A percentile compares a stretch with the other conserved stretches of the same genome.
Evolutionary conservation across 2,888 invertebrate genomes (phyloP).

Genomic region (Archips xylosteana): DNA sequence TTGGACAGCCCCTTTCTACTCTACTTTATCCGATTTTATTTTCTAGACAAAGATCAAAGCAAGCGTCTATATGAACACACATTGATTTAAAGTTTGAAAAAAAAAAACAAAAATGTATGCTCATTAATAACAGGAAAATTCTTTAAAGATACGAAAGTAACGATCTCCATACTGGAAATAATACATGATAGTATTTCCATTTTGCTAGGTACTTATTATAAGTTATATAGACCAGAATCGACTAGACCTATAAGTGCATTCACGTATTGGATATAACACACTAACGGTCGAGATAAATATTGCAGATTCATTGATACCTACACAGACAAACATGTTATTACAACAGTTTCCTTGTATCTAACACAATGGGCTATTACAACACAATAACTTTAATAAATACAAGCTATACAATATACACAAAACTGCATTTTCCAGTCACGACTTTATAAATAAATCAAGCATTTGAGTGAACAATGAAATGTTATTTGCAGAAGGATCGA

Average conservation of each 20-base stretch:
- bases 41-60: too few relatives aligned
- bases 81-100: too few relatives aligned
- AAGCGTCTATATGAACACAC: too few relatives aligned
- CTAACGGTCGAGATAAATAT: constrained; percentile 30
- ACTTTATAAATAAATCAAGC: constrained; percentile 13
- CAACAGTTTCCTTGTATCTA: constrained; percentile 29
- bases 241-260: constrained; percentile 22
- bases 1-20: too few relatives aligned
- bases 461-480: constrained; percentile 19
- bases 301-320: constrained; percentile 38
- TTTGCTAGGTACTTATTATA: too few relatives aligned
- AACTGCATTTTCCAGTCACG: constrained; percentile 32
- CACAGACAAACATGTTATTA: constrained; percentile 37
- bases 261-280: constrained; percentile 6
- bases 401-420: constrained; percentile 24
- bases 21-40: too few relatives aligned
- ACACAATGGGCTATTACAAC: constrained; percentile 38
- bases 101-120: too few relatives aligned
- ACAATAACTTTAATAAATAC: constrained; percentile 31
- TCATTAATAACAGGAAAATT: too few relatives aligned
- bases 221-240: neutral
- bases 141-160: too few relatives aligned
- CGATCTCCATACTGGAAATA: too few relatives aligned
- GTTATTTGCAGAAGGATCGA: neutral
- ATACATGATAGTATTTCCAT: too few relatives aligned